These are phyloP conservation scores for Amyelois transitella DNA, from an alignment of 1,140 invertebrate species.

Conservation along the genomic window DNA sequence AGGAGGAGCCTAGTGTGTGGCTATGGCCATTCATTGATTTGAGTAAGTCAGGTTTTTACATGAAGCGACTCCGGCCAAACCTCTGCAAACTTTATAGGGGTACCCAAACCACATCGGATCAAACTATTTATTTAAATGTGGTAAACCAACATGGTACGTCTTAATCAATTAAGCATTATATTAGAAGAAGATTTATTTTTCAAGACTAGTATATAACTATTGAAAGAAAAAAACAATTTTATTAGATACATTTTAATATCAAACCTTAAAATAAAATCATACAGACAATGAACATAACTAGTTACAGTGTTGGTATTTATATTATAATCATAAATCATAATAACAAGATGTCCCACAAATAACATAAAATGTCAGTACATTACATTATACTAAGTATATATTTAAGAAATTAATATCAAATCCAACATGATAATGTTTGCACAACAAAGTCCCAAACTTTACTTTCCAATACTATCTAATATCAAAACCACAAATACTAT, in stretches of 20 bases:
- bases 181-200: no score
- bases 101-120: no score
- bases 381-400: not conserved
- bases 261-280: not conserved
- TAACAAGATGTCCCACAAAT: not conserved
- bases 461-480: not conserved
- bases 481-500: not conserved
- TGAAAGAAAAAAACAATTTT: not conserved
- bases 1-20: no score
- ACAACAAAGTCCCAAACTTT: not conserved
- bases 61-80: no score
- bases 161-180: no score
- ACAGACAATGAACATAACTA: not conserved
- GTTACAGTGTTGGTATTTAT: not conserved
- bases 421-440: not conserved
- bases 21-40: no score
- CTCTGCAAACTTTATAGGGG: no score
- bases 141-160: no score
- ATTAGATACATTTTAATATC: not conserved
- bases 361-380: not conserved
- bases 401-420: not conserved
- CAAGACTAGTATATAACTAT: not conserved
- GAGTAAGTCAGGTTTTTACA: no score
- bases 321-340: not conserved
- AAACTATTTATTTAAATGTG: no score